phyloP scores from a whole-genome alignment of 1,140 invertebrate species.

The Eumeta japonica region DNA sequence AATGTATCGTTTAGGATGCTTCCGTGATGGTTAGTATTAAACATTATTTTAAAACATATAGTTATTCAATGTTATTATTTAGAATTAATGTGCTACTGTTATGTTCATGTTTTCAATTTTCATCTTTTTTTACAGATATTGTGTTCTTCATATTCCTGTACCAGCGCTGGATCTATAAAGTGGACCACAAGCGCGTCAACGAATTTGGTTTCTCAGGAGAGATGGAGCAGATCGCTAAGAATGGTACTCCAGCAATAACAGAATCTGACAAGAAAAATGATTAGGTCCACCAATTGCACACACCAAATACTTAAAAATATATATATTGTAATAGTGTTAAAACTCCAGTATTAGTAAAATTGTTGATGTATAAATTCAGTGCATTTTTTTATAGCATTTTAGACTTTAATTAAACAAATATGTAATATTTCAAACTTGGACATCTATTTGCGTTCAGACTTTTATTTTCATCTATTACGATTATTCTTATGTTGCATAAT shows the following conservation, averaged over 20 bases:
- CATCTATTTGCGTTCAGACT: no score
- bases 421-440: no score
- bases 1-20: conserved; percentile 92
- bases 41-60: conserved; percentile 4
- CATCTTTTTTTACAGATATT: conserved; percentile 71
- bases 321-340: no score
- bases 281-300: no score
- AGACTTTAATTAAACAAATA: no score
- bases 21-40: conserved; percentile 79
- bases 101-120: background rate
- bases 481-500: no score
- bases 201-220: conserved; percentile 92
- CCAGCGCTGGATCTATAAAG: conserved; percentile 97
- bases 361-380: no score
- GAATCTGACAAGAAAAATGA: conserved; percentile 52
- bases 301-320: no score
- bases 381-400: no score
- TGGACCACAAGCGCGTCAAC: conserved; percentile 90
- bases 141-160: conserved; percentile 99
- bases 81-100: background rate
- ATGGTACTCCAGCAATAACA: conserved; percentile 35
- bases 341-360: no score
- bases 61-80: conserved; percentile 5
- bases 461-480: no score
- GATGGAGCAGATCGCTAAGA: conserved; percentile 55